These are phyloP conservation scores for Harpalus rubripes DNA, from an alignment of 2,888 invertebrate species.

Conservation along the genomic window DNA sequence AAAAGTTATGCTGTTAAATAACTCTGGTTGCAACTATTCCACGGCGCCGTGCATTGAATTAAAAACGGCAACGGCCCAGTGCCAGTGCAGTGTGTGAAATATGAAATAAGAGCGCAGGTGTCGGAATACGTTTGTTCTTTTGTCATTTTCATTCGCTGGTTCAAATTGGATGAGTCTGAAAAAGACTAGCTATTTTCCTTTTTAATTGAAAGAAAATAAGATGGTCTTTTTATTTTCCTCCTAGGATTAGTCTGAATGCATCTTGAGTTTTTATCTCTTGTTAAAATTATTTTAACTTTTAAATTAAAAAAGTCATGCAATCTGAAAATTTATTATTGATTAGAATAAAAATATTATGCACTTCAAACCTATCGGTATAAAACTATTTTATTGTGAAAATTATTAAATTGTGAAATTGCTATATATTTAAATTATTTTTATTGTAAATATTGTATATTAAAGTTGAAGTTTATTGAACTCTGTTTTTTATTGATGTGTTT, in stretches of 20 bases:
- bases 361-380: too few species aligned
- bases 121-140: slow-evolving; percentile 6
- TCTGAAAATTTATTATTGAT: too few species aligned
- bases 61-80: slow-evolving; percentile 58
- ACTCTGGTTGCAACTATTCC: slow-evolving; percentile 67
- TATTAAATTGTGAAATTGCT: too few species aligned
- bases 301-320: background rate
- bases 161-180: slow-evolving; percentile 34
- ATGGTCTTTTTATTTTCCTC: slow-evolving; percentile 3
- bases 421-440: too few species aligned
- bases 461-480: too few species aligned
- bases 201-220: slow-evolving; percentile 49
- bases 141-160: slow-evolving; percentile 25
- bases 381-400: too few species aligned
- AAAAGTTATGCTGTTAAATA: slow-evolving; percentile 76
- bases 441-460: too few species aligned
- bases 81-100: slow-evolving; percentile 18
- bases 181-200: slow-evolving; percentile 1
- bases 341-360: too few species aligned
- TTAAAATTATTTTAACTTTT: background rate
- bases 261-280: background rate
- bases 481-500: background rate
- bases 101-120: slow-evolving; percentile 27
- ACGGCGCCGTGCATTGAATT: slow-evolving; percentile 70
- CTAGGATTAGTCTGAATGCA: slow-evolving; percentile 24